These are phyloP conservation scores for Drosophila recens DNA, from an alignment of 2,888 invertebrate species.

Conservation along the genomic window DNA sequence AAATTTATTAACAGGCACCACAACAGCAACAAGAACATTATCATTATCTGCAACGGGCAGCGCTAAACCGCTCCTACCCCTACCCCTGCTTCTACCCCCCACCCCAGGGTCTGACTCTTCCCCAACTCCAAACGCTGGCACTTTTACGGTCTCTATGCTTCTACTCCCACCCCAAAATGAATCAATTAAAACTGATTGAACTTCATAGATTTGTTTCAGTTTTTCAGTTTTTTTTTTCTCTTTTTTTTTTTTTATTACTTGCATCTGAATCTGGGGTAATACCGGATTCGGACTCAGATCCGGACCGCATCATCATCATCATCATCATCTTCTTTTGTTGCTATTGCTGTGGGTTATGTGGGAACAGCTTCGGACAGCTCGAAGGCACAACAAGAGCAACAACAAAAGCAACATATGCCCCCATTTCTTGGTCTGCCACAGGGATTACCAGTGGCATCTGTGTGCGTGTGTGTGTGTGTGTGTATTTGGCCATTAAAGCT, in stretches of 20 bases:
- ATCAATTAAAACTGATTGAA: constrained; percentile 84
- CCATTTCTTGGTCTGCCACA: constrained; percentile 55
- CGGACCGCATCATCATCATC: constrained; percentile 43
- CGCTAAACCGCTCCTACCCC: constrained; percentile 8
- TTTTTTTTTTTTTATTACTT: constrained; percentile 29
- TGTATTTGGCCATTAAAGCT: constrained; percentile 62
- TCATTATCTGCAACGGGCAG: constrained; percentile 58
- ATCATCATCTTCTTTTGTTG: constrained; percentile 8
- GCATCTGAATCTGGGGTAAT: constrained; percentile 62
- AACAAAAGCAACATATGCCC: constrained; percentile 41
- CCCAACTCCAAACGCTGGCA: background rate
- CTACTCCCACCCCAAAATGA: constrained; percentile 67
- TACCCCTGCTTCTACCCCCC: background rate
- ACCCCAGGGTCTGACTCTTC: background rate
- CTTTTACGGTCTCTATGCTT: background rate
- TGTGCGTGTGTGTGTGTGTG: constrained; percentile 18
- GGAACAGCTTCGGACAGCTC: constrained; percentile 44
- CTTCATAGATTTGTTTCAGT: constrained; percentile 71
- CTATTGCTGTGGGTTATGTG: constrained; percentile 36
- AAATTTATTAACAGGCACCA: constrained; percentile 79
- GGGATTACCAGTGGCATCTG: constrained; percentile 47
- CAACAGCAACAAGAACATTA: constrained; percentile 52
- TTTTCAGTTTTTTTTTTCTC: constrained; percentile 23
- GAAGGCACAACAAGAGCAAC: constrained; percentile 13
- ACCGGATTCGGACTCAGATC: constrained; percentile 56